A percentile compares a stretch with the other conserved stretches of the same genome.
These are phyloP conservation scores for Oncorhynchus gorbuscha DNA, from an alignment of 2,113 vertebrate genomes.

Conservation along the genomic window DNA sequence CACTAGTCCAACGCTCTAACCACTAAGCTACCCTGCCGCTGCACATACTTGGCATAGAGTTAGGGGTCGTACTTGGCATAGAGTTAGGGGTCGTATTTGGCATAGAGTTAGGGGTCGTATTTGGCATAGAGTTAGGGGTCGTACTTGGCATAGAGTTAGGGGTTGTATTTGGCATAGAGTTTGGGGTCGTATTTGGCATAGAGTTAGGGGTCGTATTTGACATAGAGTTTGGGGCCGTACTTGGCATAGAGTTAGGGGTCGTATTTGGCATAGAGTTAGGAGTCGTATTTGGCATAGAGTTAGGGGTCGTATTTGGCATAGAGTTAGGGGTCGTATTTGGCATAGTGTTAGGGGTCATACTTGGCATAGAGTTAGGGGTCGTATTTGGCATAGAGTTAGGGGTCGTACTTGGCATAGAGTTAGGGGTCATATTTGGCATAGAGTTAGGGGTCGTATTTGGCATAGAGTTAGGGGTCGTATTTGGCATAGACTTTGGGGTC, in stretches of 20 bases:
- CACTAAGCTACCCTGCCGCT: no score
- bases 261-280: background rate
- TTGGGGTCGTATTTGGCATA: background rate
- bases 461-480: constrained; percentile 63
- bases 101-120: constrained; percentile 64
- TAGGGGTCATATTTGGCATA: no score
- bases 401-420: background rate
- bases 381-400: background rate
- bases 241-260: constrained; percentile 79
- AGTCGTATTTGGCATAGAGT: background rate
- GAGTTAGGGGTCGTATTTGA: no score
- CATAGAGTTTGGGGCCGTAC: constrained; percentile 64
- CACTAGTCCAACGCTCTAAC: no score
- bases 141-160: no score
- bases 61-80: no score
- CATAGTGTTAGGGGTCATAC: constrained; percentile 64
- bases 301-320: no score
- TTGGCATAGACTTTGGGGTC: background rate
- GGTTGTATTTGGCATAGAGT: no score
- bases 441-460: constrained; percentile 79
- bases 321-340: constrained; percentile 79
- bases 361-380: no score
- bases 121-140: constrained; percentile 79
- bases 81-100: background rate
- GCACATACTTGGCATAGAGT: no score